Base-by-base conservation (phyloP, 2,888 invertebrate species). In the Oscheius sp. region DNA sequence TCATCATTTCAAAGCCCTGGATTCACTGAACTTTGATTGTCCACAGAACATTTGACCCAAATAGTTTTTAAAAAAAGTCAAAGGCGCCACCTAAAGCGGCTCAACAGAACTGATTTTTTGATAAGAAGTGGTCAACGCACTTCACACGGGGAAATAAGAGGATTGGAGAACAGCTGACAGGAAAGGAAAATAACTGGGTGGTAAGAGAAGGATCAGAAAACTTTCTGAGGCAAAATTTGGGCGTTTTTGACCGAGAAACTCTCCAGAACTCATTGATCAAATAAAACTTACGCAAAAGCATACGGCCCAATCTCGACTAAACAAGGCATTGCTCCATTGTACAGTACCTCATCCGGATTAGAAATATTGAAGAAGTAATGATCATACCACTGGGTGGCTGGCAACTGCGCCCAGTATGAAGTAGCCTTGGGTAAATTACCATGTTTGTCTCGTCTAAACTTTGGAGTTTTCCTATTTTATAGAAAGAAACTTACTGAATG, bases 331-430 rank as follows among this genome's bases (percentile, higher is more conserved):
- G 78, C 81, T 29, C 78, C 78, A 72, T 79, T 69, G 53, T 79
- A 78, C 5, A 79, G 64, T 2, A 81, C 79, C 68, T 79, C 81
- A 71, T 81, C 79, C 12, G 81, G 79, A 74, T 81, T 81, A 0
- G 81, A 79, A n/a, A 81, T 73, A 43, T 81, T 81, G 66, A 78
- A 81, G n/a, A 79, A 61, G 23, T 76, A 56, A 58, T 76, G 77
- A 2, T 70, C 72, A 56, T 68, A 79, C 35, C 72, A 63, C 69
- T 81, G 77, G 12, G 55, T 59, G 3, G 77, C 79, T 12, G 81
- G 81, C 12, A 79, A 61, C 23, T 74, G 68, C 3, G 70, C 66
- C 81, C 81, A 81, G 69, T 71, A 79, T 52, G 49, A 76, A 16
- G 81, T 81, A 46, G 75, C 72, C 56, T 75, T 81, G 23, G 79